These are phyloP conservation scores for Thermophis baileyi DNA, from an alignment of 2,113 vertebrate genomes.

Conservation along the genomic window DNA sequence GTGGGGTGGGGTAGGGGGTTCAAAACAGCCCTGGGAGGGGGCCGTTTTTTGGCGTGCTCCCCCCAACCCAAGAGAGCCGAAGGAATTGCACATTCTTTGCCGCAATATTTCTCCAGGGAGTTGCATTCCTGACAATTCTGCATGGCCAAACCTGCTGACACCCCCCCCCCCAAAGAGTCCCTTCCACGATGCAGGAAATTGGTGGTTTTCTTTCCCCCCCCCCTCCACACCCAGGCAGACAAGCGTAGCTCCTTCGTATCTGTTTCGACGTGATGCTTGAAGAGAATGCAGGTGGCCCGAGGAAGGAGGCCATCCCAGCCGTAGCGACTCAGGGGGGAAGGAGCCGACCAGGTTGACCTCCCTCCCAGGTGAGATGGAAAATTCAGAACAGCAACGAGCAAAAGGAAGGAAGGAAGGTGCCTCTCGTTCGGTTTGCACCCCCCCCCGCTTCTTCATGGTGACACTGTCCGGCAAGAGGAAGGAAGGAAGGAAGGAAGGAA, in stretches of 20 bases:
- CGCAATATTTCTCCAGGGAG: neutral
- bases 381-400: neutral
- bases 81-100: neutral
- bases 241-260: neutral
- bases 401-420: neutral
- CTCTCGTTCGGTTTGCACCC: neutral
- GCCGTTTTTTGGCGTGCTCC: too few species aligned
- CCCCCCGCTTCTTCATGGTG: neutral
- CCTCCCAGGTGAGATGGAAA: neutral
- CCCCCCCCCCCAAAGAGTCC: neutral
- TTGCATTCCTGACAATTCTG: neutral
- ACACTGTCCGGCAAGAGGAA: neutral
- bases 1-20: neutral
- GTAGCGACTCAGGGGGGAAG: neutral
- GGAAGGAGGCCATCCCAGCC: neutral
- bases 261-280: too few species aligned
- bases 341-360: neutral
- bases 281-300: neutral
- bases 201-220: neutral
- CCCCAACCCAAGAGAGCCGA: neutral
- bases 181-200: neutral
- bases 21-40: neutral
- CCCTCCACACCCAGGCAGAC: neutral
- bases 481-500: neutral
- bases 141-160: rapidly evolving